Conservation (phyloP, 2,113 vertebrate genomes). For the Eclectus roratus region DNA sequence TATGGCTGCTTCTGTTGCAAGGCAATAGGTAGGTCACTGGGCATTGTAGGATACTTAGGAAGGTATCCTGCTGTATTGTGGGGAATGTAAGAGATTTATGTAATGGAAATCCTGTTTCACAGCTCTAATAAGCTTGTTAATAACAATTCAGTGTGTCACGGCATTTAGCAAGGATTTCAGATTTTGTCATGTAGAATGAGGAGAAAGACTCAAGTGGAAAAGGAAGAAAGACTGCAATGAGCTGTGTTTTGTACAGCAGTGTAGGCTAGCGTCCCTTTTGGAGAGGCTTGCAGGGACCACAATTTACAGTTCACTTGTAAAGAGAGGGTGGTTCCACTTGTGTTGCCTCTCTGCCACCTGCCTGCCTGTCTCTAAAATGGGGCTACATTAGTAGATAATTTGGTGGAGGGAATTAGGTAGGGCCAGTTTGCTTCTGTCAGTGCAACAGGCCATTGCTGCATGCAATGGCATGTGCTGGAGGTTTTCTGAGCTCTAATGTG, state of each 20-base stretch:
- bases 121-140: conserved; percentile 57
- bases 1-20: conserved; percentile 50
- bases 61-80: conserved; percentile 15
- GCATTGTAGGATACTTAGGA: conserved; percentile 26
- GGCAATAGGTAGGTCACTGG: conserved; percentile 63
- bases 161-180: conserved; percentile 50
- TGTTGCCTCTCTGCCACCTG: not conserved
- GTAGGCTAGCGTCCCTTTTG: not conserved
- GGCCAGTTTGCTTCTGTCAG: not conserved
- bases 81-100: conserved; percentile 10
- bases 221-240: not conserved
- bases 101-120: conserved; percentile 53
- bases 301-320: not conserved
- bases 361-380: not conserved
- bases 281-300: not conserved
- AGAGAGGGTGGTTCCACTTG: not conserved
- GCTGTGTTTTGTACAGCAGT: not conserved
- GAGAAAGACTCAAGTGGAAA: not conserved
- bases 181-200: conserved; percentile 9
- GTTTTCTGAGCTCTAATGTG: not conserved
- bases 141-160: conserved; percentile 9
- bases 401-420: not conserved
- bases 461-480: not conserved
- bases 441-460: not conserved
- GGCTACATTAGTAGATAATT: not conserved